Evolutionary conservation across 2,888 invertebrate genomes (phyloP), one percentile per base, ranked within the genome.

Genomic region (Polymixis lichenea): DNA sequence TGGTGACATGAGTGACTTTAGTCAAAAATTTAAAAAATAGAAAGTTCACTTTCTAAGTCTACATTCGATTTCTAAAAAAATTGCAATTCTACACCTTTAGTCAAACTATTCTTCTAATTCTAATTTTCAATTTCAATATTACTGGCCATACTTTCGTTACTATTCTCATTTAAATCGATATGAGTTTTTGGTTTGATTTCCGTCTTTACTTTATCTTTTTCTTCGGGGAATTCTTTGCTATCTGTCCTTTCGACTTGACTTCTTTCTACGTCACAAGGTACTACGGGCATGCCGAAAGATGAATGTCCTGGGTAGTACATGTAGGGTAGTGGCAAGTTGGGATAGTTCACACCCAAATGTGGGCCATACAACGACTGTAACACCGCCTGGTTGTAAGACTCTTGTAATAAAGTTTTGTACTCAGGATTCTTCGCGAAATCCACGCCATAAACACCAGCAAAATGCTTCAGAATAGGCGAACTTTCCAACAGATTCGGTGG

Each of bases 61-160:
- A 83, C 80, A 76, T 75, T 80, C 69, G 71, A 68, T 72, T 80
- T 56, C 81, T 78, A 86, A 70, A 68, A 72, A 72, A 73, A 82
- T 71, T 72, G 69, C 65, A 74, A 72, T 83, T 58, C n/a, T 74
- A 80, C 72, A 67, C 77, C 61, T 55, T 75, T 79, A 73, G 15
- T 69, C 17, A 68, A 75, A 72, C 53, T 68, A 64, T 68, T 68
- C 22, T 56, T 38, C 51, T 43, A 43, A 55, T 8, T 64, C 92
- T 91, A 97, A 92, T 97, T 96, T 91, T 97, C 97, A 76, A 97
- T 85, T 88, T 97, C 97, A 80, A 97, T 96, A 87, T 97, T 96
- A 91, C 97, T 96, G 46, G 95, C 97, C 94, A 96, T 95, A 89
- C 96, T 97, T 80, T 96, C 96, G 86, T 93, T 95, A 80, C 96